phyloP scores from a whole-genome alignment of 2,113 vertebrate species.

The Cacatua alba region DNA sequence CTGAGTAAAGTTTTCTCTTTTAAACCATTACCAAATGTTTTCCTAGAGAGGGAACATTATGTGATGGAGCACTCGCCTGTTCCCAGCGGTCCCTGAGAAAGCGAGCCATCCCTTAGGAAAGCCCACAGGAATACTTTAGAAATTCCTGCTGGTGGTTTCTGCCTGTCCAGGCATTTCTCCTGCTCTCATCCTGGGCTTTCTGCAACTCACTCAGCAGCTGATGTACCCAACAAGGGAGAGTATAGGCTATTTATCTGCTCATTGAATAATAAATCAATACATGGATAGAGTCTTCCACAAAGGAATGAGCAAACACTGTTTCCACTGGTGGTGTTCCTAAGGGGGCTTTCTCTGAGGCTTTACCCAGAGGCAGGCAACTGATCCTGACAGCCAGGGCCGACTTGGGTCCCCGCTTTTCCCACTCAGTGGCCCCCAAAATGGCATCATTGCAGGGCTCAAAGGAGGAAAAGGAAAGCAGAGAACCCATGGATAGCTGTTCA shows the following conservation, averaged over 20 bases:
- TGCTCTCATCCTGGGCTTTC: background rate
- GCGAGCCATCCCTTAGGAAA: background rate
- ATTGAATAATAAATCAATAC: background rate
- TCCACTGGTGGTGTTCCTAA: background rate
- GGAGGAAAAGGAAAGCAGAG: background rate
- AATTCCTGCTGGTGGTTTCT: background rate
- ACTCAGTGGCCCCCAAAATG: fast-evolving
- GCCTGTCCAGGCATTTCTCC: background rate
- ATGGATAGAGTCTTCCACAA: background rate
- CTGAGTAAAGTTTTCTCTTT: conserved; percentile 45
- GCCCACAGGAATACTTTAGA: conserved; percentile 45
- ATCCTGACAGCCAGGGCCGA: background rate
- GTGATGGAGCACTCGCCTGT: background rate
- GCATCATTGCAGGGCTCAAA: fast-evolving
- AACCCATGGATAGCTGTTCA: background rate
- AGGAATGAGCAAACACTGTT: background rate
- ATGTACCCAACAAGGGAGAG: background rate
- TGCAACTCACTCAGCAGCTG: background rate
- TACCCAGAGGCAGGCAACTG: background rate
- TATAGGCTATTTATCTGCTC: background rate
- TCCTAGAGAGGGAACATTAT: conserved; percentile 52
- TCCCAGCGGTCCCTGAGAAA: conserved; percentile 42
- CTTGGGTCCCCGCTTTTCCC: background rate
- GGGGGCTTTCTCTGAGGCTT: background rate
- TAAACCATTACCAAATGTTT: conserved; percentile 61